These are phyloP conservation scores for Enteromius argenteus DNA, from an alignment of 2,797 vertebrate genomes.

Conservation along the genomic window DNA sequence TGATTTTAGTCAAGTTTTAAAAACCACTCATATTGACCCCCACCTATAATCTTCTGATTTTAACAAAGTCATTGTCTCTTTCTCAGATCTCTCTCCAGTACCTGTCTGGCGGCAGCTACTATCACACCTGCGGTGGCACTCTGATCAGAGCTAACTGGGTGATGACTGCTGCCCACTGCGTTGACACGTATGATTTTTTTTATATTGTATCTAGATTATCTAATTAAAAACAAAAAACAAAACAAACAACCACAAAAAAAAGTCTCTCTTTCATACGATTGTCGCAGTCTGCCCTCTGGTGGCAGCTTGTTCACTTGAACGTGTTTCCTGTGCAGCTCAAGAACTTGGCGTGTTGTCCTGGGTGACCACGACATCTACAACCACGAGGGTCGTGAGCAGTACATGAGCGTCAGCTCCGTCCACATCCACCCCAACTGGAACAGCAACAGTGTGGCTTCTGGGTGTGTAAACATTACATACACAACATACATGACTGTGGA, in stretches of 20 bases:
- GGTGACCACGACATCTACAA: slow-evolving; percentile 86
- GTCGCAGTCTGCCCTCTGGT: neutral
- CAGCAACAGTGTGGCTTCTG: slow-evolving; percentile 73
- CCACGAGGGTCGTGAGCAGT: slow-evolving; percentile 82
- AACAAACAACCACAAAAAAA: no score
- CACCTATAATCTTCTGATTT: neutral
- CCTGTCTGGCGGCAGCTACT: slow-evolving; percentile 69
- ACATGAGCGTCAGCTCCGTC: slow-evolving; percentile 77
- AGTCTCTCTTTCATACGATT: neutral
- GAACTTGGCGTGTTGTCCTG: slow-evolving; percentile 84
- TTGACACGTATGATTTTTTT: slow-evolving; percentile 75
- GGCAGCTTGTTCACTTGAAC: no score
- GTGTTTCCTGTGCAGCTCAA: slow-evolving; percentile 56
- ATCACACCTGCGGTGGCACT: slow-evolving; percentile 90
- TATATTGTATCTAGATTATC: neutral
- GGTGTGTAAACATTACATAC: slow-evolving; percentile 72
- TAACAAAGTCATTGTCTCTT: neutral
- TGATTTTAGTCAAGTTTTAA: neutral
- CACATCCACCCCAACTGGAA: slow-evolving; percentile 84
- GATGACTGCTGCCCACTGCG: slow-evolving; percentile 90
- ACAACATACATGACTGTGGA: neutral
- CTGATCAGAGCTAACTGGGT: slow-evolving; percentile 85
- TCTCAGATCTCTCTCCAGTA: slow-evolving; percentile 89
- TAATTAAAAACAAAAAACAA: neutral
- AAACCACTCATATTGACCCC: neutral